phyloP scores from a whole-genome alignment of 2,113 vertebrate genomes.

The Paracanthobrama guichenoti region DNA sequence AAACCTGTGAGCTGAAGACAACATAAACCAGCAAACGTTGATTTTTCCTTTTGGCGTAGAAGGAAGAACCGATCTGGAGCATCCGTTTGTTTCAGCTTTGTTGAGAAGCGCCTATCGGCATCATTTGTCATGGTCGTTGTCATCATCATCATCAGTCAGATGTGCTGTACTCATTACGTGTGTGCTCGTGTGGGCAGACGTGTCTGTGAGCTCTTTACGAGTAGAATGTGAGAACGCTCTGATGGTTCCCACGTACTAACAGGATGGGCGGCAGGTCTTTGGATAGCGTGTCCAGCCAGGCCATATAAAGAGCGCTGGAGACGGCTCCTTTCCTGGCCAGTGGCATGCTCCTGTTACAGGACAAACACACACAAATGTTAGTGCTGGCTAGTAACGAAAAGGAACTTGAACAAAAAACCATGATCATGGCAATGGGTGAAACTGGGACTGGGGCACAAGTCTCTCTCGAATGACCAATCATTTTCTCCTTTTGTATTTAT shows the following conservation, averaged over 20 bases:
- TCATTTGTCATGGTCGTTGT: not conserved
- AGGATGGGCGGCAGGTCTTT: conserved; percentile 93
- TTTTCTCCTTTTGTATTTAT: not conserved
- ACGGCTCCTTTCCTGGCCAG: conserved; percentile 93
- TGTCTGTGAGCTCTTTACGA: conserved; percentile 77
- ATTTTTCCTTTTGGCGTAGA: conserved; percentile 39
- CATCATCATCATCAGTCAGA: conserved; percentile 46
- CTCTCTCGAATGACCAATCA: not conserved
- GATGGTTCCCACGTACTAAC: conserved; percentile 96
- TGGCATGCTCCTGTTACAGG: conserved; percentile 86
- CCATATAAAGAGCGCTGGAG: conserved; percentile 95
- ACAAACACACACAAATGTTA: not conserved
- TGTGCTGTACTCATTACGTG: conserved; percentile 54
- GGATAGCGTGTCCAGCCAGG: conserved; percentile 93
- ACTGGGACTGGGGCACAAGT: not conserved
- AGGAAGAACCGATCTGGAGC: not conserved
- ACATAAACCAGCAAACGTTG: conserved; percentile 40
- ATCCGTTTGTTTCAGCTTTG: conserved; percentile 12
- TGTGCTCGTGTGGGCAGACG: conserved; percentile 57
- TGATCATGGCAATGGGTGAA: not conserved
- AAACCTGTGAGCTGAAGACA: conserved; percentile 61
- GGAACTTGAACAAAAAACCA: not conserved
- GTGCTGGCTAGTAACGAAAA: not conserved
- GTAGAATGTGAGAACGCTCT: conserved; percentile 99
- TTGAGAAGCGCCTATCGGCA: conserved; percentile 3